Conservation (phyloP, 1,140 invertebrate species). For the Leptinotarsa lineolata region DNA sequence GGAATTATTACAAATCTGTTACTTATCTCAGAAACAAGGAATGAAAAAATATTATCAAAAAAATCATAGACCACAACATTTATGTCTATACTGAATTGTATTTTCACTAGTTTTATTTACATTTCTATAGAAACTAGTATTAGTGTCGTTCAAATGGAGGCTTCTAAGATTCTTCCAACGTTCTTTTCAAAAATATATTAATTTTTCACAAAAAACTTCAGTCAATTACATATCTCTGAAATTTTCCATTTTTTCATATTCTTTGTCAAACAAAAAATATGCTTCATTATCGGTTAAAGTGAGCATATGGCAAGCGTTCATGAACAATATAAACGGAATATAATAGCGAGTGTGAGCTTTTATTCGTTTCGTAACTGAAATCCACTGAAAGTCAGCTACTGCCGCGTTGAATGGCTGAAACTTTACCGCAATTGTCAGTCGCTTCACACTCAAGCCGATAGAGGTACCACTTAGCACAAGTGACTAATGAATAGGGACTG, state of each 20-base stretch:
- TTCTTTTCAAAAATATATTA: too few relatives aligned
- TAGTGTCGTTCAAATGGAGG: too few relatives aligned
- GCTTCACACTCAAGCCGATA: slow-evolving; percentile 43
- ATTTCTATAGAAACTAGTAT: too few relatives aligned
- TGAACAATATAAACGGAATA: slow-evolving; percentile 19
- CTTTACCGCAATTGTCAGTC: slow-evolving; percentile 57
- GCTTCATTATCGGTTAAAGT: not conserved
- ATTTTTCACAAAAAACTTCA: too few relatives aligned
- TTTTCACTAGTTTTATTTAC: too few relatives aligned
- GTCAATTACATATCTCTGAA: too few relatives aligned
- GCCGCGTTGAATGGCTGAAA: slow-evolving; percentile 32
- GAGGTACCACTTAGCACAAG: slow-evolving; percentile 44
- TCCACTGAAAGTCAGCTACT: slow-evolving; percentile 29
- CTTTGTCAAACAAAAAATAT: slow-evolving; percentile 6
- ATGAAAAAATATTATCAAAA: too few relatives aligned
- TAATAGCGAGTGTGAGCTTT: slow-evolving; percentile 23
- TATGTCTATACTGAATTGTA: too few relatives aligned
- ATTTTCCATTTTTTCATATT: not conserved
- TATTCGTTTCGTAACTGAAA: slow-evolving; percentile 33
- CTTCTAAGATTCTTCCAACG: too few relatives aligned
- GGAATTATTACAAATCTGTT: too few relatives aligned
- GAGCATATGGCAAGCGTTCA: not conserved
- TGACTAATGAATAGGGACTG: slow-evolving; percentile 47
- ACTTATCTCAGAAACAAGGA: too few relatives aligned
- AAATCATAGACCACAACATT: too few relatives aligned